Evolutionary conservation across 2,797 vertebrate genomes (phyloP).

Genomic region (Buceros bicornis): DNA sequence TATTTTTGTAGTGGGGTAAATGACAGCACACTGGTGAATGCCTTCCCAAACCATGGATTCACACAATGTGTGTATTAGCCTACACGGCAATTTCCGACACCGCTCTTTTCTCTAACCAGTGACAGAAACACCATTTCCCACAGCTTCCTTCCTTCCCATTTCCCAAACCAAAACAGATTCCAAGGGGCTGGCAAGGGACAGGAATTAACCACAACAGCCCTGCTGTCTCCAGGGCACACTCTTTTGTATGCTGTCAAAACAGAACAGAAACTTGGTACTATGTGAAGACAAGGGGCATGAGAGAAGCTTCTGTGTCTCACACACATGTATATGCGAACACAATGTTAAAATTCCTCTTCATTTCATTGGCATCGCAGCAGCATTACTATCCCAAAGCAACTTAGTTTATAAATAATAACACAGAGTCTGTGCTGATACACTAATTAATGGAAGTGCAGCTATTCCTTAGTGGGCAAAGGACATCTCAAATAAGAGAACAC

Average conservation of each 20-base stretch:
- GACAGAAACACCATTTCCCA: neutral
- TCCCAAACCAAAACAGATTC: neutral
- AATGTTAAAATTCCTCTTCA: neutral
- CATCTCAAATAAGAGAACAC: neutral
- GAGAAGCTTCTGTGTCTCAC: neutral
- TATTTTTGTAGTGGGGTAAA: neutral
- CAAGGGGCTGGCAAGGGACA: neutral
- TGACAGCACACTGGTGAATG: neutral
- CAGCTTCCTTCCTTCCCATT: neutral
- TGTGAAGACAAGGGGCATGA: neutral
- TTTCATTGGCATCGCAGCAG: neutral
- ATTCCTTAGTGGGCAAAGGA: neutral
- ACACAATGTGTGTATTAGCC: accelerated
- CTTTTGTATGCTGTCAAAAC: neutral
- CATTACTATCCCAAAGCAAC: neutral
- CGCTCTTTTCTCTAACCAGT: neutral
- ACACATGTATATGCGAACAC: neutral
- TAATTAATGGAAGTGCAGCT: neutral
- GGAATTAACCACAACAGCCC: neutral
- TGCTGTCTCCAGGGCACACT: neutral
- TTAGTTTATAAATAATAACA: neutral
- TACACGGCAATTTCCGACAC: neutral
- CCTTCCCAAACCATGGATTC: neutral
- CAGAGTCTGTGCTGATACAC: neutral
- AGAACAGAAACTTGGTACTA: neutral